These are phyloP conservation scores for Rhabditoides inermis DNA, from an alignment of 2,888 invertebrate species.

Conservation along the genomic window DNA sequence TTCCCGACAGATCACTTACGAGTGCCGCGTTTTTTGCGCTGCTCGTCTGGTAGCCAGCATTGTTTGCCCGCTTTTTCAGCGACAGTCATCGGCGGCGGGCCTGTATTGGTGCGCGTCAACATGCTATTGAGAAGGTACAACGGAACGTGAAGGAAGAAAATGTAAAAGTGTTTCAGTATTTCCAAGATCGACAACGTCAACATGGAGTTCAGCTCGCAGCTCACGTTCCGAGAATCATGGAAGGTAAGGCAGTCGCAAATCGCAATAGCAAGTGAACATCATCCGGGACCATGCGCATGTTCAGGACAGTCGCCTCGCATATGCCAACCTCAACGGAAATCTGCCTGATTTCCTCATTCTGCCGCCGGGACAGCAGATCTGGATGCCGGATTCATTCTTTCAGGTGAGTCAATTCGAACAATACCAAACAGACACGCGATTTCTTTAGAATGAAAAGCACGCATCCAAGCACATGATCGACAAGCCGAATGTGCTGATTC, in stretches of 20 bases:
- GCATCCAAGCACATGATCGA: constrained; percentile 65
- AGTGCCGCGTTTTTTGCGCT: no score
- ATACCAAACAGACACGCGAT: neutral
- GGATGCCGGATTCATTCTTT: constrained; percentile 92
- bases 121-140: constrained; percentile 29
- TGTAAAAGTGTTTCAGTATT: constrained; percentile 14
- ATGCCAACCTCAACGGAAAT: constrained; percentile 59
- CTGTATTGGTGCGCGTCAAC: constrained; percentile 28
- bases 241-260: no score
- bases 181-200: constrained; percentile 42
- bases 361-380: constrained; percentile 68
- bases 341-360: constrained; percentile 48
- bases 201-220: constrained; percentile 68
- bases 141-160: no score
- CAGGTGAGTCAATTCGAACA: constrained; percentile 16
- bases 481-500: constrained; percentile 73
- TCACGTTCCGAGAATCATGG: constrained; percentile 94
- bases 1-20: no score
- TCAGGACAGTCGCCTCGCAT: no score
- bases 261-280: no score
- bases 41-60: no score
- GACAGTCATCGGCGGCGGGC: constrained; percentile 22
- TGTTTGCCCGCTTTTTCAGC: no score
- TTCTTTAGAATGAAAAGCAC: constrained; percentile 81
- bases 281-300: no score